Evolutionary conservation across 2,797 vertebrate genomes (phyloP), one percentile per base, ranked within the genome.

Genomic region (Lutjanus argentimaculatus): DNA sequence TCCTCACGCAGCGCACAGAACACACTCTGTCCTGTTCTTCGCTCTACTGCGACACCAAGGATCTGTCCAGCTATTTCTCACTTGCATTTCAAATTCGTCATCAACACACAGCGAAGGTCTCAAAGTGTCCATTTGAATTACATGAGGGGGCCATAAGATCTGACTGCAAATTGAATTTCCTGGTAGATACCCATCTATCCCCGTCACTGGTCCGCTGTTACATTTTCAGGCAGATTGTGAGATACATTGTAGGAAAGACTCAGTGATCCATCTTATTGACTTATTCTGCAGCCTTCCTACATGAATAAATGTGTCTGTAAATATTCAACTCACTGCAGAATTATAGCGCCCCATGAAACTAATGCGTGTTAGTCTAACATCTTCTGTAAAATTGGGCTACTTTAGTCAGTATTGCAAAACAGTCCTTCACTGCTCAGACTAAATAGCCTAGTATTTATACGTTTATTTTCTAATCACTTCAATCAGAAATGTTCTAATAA

Each of bases 31-130:
- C 84, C 79, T 72, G 77, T 79, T 80, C 58, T 61, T 36, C 73
- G 3, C 71, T 48, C 61, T 7, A 0, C 64, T 12, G 74, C 46
- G 53, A 56, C 86, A 56, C 69, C 25, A 0, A 21, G 49, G 76
- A 87, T 66, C 74, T 8, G 49, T 83, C 61, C 86, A 85, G 86
- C 84, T 90, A 93, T 94, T 95, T 94, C 91, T 92, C 93, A 92
- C 92, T 90, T 88, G 62, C 59, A 8, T 83, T 82, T 87, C 78
- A 94, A 92, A 83, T 94, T 91, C 89, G 84, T 94, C 93, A 92
- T 89, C 85, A 53, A 25, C 89, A 82, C 75, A 85, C 83, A 75
- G 85, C 62, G 11, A 80, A 66, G 68, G 75, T 83, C 82, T 90
- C 71, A 69, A 89, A 85, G 86, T 80, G 91, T 86, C 78, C 7